Conservation (phyloP, 2,113 vertebrate genomes). For the Donacobius atricapilla region DNA sequence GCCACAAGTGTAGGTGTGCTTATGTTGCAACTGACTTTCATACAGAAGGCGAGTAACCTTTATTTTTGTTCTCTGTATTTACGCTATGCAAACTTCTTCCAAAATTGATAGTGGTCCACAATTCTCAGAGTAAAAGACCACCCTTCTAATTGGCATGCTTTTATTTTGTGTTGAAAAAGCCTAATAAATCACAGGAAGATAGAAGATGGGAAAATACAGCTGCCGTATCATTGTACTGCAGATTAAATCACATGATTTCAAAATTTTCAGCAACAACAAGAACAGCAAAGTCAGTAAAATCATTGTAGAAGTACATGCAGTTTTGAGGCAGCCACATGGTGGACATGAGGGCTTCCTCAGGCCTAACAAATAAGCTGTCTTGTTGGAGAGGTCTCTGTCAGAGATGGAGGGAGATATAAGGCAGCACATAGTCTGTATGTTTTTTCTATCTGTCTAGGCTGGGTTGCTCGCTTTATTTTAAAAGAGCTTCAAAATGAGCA, state of each 20-base stretch:
- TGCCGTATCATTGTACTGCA: background rate
- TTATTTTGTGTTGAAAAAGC: background rate
- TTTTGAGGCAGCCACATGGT: background rate
- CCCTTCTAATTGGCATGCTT: background rate
- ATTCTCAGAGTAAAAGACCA: background rate
- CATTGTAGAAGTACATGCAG: background rate
- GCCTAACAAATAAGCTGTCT: background rate
- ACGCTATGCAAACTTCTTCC: rapidly evolving
- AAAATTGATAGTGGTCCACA: background rate
- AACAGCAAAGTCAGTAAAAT: background rate
- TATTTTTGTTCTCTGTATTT: background rate
- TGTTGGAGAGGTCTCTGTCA: background rate
- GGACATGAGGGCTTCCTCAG: background rate
- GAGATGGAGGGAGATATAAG: background rate
- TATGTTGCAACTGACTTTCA: background rate
- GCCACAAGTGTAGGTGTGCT: too few relatives aligned
- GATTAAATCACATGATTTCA: background rate
- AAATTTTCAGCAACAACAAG: background rate
- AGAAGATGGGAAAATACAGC: background rate
- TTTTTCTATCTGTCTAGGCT: background rate
- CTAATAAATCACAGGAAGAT: background rate
- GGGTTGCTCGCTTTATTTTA: background rate
- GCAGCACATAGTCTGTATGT: background rate
- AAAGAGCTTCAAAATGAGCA: background rate
- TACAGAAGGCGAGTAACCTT: background rate